phyloP scores from a whole-genome alignment of 2,113 vertebrate genomes.

The Oncorhynchus kisutch region DNA sequence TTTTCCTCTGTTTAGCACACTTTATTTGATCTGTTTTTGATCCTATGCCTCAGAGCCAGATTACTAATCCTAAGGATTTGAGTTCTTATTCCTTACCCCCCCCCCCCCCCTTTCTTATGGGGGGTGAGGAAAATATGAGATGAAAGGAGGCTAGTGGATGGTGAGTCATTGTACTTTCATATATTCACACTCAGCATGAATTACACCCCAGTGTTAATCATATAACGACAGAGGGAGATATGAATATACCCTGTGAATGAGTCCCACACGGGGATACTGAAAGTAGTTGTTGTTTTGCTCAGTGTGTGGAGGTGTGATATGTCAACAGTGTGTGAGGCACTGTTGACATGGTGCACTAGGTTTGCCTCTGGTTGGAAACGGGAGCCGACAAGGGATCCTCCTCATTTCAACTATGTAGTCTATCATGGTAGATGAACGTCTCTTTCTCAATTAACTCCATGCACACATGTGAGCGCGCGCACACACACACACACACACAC shows the following conservation, averaged over 20 bases:
- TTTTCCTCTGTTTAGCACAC: slow-evolving; percentile 10
- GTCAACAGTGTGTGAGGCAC: not conserved
- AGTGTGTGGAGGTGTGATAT: not conserved
- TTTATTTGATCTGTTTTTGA: not conserved
- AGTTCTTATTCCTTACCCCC: not conserved
- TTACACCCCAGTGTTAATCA: not conserved
- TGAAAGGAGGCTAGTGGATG: not conserved
- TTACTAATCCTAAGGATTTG: slow-evolving; percentile 42
- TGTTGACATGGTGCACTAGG: not conserved
- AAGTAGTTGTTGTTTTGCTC: not conserved
- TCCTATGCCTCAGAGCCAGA: not conserved
- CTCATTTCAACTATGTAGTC: slow-evolving; percentile 37
- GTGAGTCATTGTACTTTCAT: not conserved
- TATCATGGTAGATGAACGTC: slow-evolving; percentile 52
- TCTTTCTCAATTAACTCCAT: slow-evolving; percentile 54
- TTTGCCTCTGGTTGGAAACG: not conserved
- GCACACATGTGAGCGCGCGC: too few relatives aligned
- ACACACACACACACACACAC: too few relatives aligned
- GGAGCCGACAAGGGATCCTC: slow-evolving; percentile 20
- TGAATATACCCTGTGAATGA: too few relatives aligned
- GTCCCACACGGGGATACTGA: not conserved
- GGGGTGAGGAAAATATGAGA: not conserved
- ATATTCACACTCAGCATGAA: not conserved
- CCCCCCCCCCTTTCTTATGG: not conserved
- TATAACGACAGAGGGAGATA: not conserved